These are phyloP conservation scores for Takifugu ocellatus DNA, from an alignment of 2,797 vertebrate genomes.

Conservation along the genomic window DNA sequence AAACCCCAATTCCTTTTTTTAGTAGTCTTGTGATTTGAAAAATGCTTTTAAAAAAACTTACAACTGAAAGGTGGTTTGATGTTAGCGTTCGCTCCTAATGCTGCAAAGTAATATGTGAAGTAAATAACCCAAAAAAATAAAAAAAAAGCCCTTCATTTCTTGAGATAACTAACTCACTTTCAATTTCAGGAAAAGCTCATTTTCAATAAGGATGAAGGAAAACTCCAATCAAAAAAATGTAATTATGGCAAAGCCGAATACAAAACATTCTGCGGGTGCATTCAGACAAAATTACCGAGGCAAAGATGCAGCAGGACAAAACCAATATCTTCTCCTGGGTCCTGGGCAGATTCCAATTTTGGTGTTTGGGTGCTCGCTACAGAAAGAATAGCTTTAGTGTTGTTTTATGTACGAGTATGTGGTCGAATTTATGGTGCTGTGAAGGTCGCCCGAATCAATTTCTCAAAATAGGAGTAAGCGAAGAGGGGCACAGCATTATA, in stretches of 20 bases:
- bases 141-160: background rate
- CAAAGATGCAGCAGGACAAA: too few relatives aligned
- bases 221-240: background rate
- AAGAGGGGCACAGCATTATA: conserved; percentile 40
- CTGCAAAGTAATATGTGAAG: background rate
- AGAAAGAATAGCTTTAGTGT: conserved; percentile 35
- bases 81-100: conserved; percentile 3
- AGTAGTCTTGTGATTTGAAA: background rate
- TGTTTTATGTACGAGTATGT: conserved; percentile 32
- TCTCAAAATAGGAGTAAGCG: conserved; percentile 43
- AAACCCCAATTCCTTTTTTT: background rate
- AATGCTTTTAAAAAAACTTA: too few relatives aligned
- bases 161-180: background rate
- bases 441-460: conserved; percentile 61
- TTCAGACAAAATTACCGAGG: too few relatives aligned
- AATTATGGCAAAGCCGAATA: background rate
- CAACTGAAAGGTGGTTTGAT: background rate
- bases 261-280: too few relatives aligned
- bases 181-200: background rate
- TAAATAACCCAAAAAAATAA: background rate
- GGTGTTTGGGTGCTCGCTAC: conserved; percentile 11
- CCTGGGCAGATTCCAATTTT: too few relatives aligned
- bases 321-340: too few relatives aligned
- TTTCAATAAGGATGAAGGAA: background rate
- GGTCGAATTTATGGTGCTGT: conserved; percentile 43